A percentile compares a stretch with the other conserved stretches of the same genome.
These are phyloP conservation scores for Varanus salvator DNA, from an alignment of 2,113 vertebrate genomes.

Conservation along the genomic window DNA sequence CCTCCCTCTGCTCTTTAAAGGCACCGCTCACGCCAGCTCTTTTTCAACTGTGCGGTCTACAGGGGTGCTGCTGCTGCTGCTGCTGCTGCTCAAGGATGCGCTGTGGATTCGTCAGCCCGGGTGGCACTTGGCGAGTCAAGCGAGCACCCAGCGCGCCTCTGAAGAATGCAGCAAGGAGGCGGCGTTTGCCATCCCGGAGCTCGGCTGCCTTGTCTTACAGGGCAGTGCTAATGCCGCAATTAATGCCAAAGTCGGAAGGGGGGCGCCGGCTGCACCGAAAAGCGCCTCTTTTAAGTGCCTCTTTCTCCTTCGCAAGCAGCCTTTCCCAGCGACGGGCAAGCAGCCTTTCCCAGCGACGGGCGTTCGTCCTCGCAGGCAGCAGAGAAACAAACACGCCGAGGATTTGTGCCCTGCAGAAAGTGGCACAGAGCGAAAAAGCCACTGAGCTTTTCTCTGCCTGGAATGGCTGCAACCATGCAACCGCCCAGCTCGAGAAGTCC, in stretches of 20 bases:
- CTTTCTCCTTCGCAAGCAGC: slow-evolving; percentile 2
- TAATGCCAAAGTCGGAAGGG: slow-evolving; percentile 51
- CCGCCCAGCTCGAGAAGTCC: background rate
- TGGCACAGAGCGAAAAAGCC: background rate
- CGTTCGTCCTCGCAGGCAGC: background rate
- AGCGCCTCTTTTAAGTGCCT: slow-evolving; percentile 8
- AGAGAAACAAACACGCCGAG: slow-evolving; percentile 4
- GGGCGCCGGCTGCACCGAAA: slow-evolving; percentile 44
- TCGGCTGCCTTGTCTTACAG: slow-evolving; percentile 49
- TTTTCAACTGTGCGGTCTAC: background rate
- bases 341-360: slow-evolving; percentile 35
- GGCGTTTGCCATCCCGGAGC: slow-evolving; percentile 39
- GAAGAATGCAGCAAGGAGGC: slow-evolving; percentile 52
- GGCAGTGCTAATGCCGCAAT: slow-evolving; percentile 67
- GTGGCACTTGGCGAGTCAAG: slow-evolving; percentile 35
- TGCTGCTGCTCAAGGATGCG: background rate
- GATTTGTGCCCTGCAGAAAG: background rate
- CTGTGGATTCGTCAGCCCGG: background rate
- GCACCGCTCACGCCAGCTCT: background rate
- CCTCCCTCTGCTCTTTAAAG: background rate
- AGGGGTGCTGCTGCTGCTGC: too few species aligned
- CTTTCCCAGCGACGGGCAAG: slow-evolving; percentile 27
- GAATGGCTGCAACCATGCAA: background rate
- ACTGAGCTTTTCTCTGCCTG: fast-evolving
- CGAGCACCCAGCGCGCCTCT: background rate